These are phyloP conservation scores for Nomada fabriciana DNA, from an alignment of 2,888 invertebrate species.

Conservation along the genomic window DNA sequence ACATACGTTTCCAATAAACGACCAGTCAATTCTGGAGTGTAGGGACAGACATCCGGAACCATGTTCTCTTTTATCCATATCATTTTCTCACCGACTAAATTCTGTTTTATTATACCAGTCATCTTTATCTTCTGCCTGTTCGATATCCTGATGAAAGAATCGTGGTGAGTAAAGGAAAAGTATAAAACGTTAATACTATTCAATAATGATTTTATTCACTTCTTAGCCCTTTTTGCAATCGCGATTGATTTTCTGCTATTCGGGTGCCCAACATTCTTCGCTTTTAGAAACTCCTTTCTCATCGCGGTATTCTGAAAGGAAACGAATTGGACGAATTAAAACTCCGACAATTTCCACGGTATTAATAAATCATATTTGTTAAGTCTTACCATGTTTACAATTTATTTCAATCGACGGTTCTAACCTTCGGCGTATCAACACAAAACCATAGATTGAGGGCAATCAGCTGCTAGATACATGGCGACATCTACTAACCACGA, in stretches of 20 bases:
- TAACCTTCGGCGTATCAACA: slow-evolving; percentile 14
- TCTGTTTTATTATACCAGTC: slow-evolving; percentile 89
- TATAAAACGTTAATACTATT: not conserved
- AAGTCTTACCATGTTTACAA: slow-evolving; percentile 37
- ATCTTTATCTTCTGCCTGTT: slow-evolving; percentile 88
- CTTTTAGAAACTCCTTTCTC: slow-evolving; percentile 67
- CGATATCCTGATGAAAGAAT: slow-evolving; percentile 83
- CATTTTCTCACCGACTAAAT: slow-evolving; percentile 91
- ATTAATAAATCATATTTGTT: not conserved
- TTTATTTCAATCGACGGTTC: not conserved
- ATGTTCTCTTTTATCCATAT: slow-evolving; percentile 91
- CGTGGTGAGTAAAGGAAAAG: not conserved
- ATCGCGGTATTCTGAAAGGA: slow-evolving; percentile 60
- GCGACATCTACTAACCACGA: slow-evolving; percentile 1
- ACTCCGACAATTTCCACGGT: not conserved
- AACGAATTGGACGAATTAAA: not conserved
- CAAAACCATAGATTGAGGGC: no score
- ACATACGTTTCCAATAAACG: slow-evolving; percentile 86
- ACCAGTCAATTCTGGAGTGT: slow-evolving; percentile 87
- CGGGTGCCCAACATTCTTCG: slow-evolving; percentile 87
- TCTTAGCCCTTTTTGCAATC: slow-evolving; percentile 89
- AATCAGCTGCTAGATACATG: not conserved
- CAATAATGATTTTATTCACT: slow-evolving; percentile 80
- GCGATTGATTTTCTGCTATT: slow-evolving; percentile 93
- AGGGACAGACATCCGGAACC: slow-evolving; percentile 85